Base-by-base conservation (phyloP, 2,797 vertebrate genomes). In the Moxostoma hubbsi region DNA sequence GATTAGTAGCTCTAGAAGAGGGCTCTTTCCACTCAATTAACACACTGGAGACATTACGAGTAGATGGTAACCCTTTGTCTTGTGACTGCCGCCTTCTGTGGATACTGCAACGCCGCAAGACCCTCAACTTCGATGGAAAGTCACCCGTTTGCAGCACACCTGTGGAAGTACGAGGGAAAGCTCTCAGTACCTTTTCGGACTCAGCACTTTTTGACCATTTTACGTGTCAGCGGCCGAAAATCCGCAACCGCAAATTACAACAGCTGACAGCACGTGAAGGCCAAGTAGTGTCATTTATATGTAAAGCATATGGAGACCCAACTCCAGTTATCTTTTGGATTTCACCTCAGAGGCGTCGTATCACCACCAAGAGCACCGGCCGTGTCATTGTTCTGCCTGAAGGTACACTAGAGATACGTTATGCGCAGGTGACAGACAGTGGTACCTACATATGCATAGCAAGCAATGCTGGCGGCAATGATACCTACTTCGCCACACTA, bases 361-460 rank as follows among this genome's bases (percentile, higher is more conserved):
- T 99, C 85, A 96, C 96, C 10, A 93, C 93, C 3, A 93, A 94
- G 88, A 95, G 95, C 87, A 90, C 85, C 0, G 98, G 96, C 0
- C 90, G 98, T 7, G 85, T 94, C 0, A 95, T 93, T 0, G 95
- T 99, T 55, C 92, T 97, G 70, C 93, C 94, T 0, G 95, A 96
- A 5, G 98, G 98, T 16, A 98, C 97, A 0, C 87, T 99, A 85
- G 95, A 97, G 90, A 96, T 99, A 85, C 92, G 92, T 7, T 97
- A 96, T 0, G 93, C 95, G 59, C 96, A 95, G 88, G 92, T 96
- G 12, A 96, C 93, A 55, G 98, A 99, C 87, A 98, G 94, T 0
- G 98, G 98, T 59, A 98, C 98, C 18, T 99, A 99, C 89, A 98
- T 99, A 72, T 99, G 98, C 88, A 96, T 99, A 47, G 98, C 98